Conservation (phyloP, 92 coral and sea anemone genomes). For the Epizoanthus ramosus region DNA sequence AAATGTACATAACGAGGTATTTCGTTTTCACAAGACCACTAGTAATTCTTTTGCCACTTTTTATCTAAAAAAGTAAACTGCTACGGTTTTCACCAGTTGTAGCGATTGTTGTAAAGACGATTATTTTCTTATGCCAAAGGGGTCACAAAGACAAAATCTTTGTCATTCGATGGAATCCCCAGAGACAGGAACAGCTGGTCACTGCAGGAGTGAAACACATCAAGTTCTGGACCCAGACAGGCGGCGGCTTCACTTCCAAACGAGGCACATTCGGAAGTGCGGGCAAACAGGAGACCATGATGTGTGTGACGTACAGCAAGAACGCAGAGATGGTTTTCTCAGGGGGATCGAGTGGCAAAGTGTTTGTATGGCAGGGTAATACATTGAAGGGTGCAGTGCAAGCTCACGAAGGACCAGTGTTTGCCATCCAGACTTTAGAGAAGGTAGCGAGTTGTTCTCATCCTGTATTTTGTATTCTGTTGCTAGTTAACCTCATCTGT, state of each 20-base stretch:
- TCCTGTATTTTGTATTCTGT: too few relatives aligned
- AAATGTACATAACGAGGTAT: too few relatives aligned
- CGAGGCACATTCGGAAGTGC: conserved; percentile 95
- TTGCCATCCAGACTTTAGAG: conserved; percentile 97
- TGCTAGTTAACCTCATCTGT: too few relatives aligned
- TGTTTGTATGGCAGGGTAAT: conserved; percentile 89
- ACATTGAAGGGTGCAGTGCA: conserved; percentile 73
- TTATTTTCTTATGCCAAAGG: conserved; percentile 46
- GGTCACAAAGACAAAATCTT: conserved; percentile 98
- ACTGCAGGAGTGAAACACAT: conserved; percentile 97
- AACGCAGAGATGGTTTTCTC: conserved; percentile 83
- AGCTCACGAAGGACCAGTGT: conserved; percentile 97
- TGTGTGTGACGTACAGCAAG: conserved; percentile 94
- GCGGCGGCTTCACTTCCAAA: conserved; percentile 98
- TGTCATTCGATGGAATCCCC: conserved; percentile 96
- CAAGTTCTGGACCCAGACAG: conserved; percentile 99
- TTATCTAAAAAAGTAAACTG: too few relatives aligned
- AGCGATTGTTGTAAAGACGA: too few relatives aligned
- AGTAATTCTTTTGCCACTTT: too few relatives aligned
- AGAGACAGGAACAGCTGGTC: conserved; percentile 83
- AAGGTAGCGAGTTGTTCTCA: conserved; percentile 58
- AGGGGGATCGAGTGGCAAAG: conserved; percentile 97
- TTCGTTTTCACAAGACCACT: too few relatives aligned
- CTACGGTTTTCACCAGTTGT: too few relatives aligned
- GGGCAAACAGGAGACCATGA: conserved; percentile 94